Evolutionary conservation across 2,797 vertebrate genomes (phyloP).

Genomic region (Sebastes jordani): DNA sequence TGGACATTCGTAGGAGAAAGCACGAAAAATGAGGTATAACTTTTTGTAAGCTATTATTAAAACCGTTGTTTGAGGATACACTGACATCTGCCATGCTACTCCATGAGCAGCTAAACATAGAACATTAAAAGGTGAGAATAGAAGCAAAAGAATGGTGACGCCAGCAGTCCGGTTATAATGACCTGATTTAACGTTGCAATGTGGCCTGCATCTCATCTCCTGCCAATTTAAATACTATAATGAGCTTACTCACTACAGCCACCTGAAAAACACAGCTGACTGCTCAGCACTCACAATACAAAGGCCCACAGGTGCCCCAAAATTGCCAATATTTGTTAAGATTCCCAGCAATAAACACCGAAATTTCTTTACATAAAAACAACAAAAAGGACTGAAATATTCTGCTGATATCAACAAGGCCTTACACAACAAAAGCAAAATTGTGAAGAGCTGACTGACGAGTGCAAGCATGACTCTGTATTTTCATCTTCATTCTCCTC

Average conservation of each 20-base stretch:
- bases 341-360: not conserved
- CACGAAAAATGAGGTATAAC: not conserved
- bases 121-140: not conserved
- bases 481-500: conserved; percentile 22
- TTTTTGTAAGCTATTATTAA: not conserved
- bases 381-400: not conserved
- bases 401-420: not conserved
- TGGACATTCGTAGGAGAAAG: not conserved
- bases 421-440: not conserved
- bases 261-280: conserved; percentile 25
- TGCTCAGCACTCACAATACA: not conserved
- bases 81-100: not conserved
- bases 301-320: not conserved
- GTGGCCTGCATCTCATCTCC: conserved; percentile 31
- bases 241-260: conserved; percentile 14
- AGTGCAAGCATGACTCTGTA: conserved; percentile 6
- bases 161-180: conserved; percentile 8
- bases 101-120: not conserved
- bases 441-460: conserved; percentile 18
- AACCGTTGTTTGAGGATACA: not conserved
- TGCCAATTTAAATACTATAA: conserved; percentile 17
- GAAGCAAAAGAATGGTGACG: not conserved
- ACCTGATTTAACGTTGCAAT: conserved; percentile 23
- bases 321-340: not conserved
- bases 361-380: not conserved